phyloP scores from a whole-genome alignment of 1,140 invertebrate genomes.

The Trichonephila clavata region DNA sequence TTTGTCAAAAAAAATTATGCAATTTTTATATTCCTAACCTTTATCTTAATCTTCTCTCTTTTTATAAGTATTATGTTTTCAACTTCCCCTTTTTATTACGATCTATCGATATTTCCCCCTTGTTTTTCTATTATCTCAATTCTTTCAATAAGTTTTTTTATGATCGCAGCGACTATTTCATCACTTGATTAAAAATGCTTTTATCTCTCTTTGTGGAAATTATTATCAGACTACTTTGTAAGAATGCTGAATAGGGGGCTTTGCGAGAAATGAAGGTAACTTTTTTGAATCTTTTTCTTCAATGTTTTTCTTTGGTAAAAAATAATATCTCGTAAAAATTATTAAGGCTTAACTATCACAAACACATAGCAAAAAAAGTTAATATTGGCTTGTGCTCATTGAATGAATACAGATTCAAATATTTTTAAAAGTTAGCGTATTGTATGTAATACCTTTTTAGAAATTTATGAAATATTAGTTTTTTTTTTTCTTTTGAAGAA shows the following conservation, averaged over 20 bases:
- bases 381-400: neutral
- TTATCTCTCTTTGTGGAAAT: neutral
- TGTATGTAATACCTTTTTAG: no score
- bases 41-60: neutral
- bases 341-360: no score
- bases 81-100: neutral
- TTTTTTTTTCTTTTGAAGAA: no score
- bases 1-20: neutral
- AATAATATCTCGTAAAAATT: neutral
- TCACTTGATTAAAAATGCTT: constrained; percentile 7
- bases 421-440: no score
- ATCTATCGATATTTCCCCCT: neutral
- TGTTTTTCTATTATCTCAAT: neutral
- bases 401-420: neutral
- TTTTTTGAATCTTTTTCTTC: neutral
- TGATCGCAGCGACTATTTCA: neutral
- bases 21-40: neutral
- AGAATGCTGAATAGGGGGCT: neutral
- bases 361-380: neutral
- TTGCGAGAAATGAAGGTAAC: neutral
- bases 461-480: no score
- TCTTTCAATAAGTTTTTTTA: neutral
- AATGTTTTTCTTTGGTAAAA: neutral
- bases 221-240: constrained; percentile 1
- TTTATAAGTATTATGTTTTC: neutral